phyloP scores from a whole-genome alignment of 2,797 vertebrate species.

The Gymnocypris eckloni region DNA sequence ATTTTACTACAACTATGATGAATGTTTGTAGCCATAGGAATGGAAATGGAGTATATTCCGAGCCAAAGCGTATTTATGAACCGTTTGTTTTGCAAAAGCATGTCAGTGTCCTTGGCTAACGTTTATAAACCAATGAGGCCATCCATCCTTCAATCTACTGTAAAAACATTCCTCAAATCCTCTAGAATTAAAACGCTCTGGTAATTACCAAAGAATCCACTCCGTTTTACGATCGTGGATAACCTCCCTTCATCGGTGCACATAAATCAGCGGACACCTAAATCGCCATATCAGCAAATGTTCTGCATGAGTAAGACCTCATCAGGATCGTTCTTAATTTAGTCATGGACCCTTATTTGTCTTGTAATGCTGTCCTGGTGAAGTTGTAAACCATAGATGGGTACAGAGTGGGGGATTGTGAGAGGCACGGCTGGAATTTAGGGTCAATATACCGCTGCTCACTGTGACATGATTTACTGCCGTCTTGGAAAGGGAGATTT shows the following conservation, averaged over 20 bases:
- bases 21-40: slow-evolving; percentile 43
- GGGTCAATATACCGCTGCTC: slow-evolving; percentile 37
- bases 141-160: slow-evolving; percentile 16
- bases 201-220: not conserved
- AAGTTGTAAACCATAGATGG: not conserved
- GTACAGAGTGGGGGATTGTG: slow-evolving; percentile 17
- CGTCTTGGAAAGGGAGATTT: slow-evolving; percentile 46
- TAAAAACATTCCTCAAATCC: slow-evolving; percentile 36
- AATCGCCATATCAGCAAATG: not conserved
- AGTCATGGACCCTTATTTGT: slow-evolving; percentile 8
- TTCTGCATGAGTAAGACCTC: slow-evolving; percentile 1
- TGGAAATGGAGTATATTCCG: slow-evolving; percentile 7
- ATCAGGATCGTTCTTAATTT: slow-evolving; percentile 16
- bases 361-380: slow-evolving; percentile 15
- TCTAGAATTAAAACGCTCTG: slow-evolving; percentile 19
- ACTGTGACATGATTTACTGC: slow-evolving; percentile 50
- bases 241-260: not conserved
- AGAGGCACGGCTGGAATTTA: slow-evolving; percentile 47
- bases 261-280: slow-evolving; percentile 30
- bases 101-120: slow-evolving; percentile 28
- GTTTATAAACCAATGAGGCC: slow-evolving; percentile 26
- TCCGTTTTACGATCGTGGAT: slow-evolving; percentile 2
- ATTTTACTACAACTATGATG: slow-evolving; percentile 32
- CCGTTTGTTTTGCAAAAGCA: slow-evolving; percentile 42
- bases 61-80: slow-evolving; percentile 19